phyloP scores from a whole-genome alignment of 2,797 vertebrate species.

The Phataginus tetradactyla region DNA sequence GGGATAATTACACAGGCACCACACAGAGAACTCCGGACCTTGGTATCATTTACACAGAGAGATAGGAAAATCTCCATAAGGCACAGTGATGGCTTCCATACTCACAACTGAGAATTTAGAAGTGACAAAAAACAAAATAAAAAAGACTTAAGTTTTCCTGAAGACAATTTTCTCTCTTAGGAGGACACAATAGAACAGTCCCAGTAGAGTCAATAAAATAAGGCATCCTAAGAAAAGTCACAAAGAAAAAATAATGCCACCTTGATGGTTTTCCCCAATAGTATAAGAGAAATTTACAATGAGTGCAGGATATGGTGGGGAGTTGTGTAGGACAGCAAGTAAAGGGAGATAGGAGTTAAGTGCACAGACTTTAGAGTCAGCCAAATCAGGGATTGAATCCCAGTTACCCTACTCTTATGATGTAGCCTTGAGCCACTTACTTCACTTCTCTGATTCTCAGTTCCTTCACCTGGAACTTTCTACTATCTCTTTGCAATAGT shows the following conservation, averaged over 20 bases:
- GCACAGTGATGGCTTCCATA: constrained; percentile 74
- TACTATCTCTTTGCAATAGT: not conserved
- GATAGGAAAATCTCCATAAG: constrained; percentile 63
- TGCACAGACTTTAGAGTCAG: not conserved
- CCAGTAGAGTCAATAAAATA: constrained; percentile 11
- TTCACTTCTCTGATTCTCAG: constrained; percentile 13
- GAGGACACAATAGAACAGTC: not conserved
- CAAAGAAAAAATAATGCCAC: not conserved
- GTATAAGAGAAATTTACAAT: not conserved
- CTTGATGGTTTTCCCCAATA: not conserved
- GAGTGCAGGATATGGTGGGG: not conserved
- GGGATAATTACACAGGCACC: constrained; percentile 74
- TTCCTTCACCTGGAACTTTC: not conserved
- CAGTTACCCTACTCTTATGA: not conserved
- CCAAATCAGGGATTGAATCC: not conserved
- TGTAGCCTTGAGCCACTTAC: not conserved
- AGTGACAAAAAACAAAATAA: constrained; percentile 56
- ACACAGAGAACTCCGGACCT: constrained; percentile 71
- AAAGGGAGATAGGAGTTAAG: not conserved
- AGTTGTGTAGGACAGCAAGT: not conserved
- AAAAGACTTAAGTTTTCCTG: constrained; percentile 50
- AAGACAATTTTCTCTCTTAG: constrained; percentile 42
- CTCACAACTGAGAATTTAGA: constrained; percentile 79
- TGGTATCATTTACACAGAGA: constrained; percentile 77
- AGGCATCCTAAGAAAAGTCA: constrained; percentile 44